phyloP scores from a whole-genome alignment of 1,140 invertebrate genomes.

The Trichonephila inaurata region DNA sequence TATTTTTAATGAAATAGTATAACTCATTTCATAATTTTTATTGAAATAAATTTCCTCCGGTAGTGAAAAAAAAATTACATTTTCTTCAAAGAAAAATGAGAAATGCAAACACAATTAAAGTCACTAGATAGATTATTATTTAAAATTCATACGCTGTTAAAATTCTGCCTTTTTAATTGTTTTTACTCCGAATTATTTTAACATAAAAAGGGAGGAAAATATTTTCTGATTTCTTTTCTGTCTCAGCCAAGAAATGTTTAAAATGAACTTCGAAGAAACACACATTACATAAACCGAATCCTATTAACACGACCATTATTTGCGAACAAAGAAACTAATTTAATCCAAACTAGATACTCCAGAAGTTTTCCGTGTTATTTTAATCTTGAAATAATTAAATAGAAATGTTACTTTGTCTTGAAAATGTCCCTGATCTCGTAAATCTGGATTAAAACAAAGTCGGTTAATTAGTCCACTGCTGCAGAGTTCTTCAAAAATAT shows the following conservation, averaged over 20 bases:
- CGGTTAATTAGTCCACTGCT: background rate
- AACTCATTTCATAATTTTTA: too few species aligned
- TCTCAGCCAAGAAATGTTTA: background rate
- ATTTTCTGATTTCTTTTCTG: background rate
- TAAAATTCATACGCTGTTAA: background rate
- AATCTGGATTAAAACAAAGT: background rate
- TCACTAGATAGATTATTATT: background rate
- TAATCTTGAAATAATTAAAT: constrained; percentile 18
- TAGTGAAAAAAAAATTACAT: background rate
- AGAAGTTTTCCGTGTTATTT: background rate
- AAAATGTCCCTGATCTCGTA: background rate
- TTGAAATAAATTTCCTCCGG: background rate
- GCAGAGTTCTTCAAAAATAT: background rate
- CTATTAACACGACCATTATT: background rate
- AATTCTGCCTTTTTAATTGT: background rate
- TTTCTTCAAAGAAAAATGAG: background rate
- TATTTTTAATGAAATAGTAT: too few species aligned
- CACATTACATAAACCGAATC: background rate
- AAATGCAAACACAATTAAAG: constrained; percentile 3
- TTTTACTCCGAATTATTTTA: background rate
- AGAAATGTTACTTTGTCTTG: background rate
- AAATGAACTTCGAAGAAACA: background rate
- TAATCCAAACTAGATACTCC: background rate
- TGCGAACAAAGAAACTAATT: background rate
- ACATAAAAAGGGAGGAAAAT: background rate